These are phyloP conservation scores for Ectropis crepuscularia DNA, from an alignment of 2,888 invertebrate species.

Conservation along the genomic window DNA sequence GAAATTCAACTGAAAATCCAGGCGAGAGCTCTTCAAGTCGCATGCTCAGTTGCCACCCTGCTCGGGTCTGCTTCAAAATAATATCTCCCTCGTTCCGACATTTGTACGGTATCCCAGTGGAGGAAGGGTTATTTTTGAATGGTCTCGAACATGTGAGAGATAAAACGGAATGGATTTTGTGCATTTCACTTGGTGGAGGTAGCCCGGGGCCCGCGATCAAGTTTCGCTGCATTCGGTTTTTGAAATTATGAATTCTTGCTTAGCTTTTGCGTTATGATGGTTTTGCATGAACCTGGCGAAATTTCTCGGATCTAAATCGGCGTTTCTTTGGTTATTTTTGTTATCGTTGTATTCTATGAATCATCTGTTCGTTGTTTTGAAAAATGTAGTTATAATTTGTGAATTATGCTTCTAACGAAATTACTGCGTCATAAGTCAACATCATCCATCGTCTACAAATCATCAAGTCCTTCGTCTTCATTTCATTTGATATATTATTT, in stretches of 20 bases:
- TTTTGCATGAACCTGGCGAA: constrained; percentile 36
- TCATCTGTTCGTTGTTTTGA: constrained; percentile 11
- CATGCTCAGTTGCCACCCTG: constrained; percentile 53
- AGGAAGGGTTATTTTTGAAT: constrained; percentile 48
- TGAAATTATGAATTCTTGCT: constrained; percentile 43
- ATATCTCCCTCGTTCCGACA: constrained; percentile 44
- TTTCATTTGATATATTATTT: too few species aligned
- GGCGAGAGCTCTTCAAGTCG: constrained; percentile 57
- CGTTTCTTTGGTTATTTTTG: constrained; percentile 4
- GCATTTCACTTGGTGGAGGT: constrained; percentile 74
- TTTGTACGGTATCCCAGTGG: constrained; percentile 46
- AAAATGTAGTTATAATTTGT: not conserved
- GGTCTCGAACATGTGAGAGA: constrained; percentile 60
- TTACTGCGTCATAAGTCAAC: not conserved
- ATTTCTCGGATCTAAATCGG: constrained; percentile 21
- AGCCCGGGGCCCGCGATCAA: constrained; percentile 54
- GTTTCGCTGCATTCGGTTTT: constrained; percentile 50
- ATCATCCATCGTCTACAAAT: not conserved
- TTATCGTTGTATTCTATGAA: not conserved
- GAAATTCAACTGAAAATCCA: constrained; percentile 57
- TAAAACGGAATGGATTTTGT: constrained; percentile 82
- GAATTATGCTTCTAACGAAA: not conserved
- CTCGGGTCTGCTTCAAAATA: constrained; percentile 67
- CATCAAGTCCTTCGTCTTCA: too few species aligned
- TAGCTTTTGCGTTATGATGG: constrained; percentile 36